phyloP scores from a whole-genome alignment of 2,797 vertebrate genomes.

The Melanotaenia nigrans region DNA sequence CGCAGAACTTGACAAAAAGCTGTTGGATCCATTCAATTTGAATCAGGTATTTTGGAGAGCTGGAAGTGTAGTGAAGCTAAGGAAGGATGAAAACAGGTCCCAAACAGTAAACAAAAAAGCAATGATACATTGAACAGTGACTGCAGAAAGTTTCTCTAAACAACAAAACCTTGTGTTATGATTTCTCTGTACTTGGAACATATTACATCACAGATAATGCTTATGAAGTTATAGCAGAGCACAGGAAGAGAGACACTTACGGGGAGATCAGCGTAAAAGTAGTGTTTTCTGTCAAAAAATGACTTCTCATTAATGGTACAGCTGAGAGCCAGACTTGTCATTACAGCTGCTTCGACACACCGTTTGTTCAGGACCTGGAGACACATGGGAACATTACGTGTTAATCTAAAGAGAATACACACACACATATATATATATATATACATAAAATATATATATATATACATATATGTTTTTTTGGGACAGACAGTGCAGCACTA shows the following conservation, averaged over 20 bases:
- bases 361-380: constrained; percentile 92
- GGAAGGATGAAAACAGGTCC: constrained; percentile 29
- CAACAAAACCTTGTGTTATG: no score
- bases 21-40: no score
- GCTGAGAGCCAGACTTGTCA: constrained; percentile 93
- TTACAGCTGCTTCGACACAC: constrained; percentile 96
- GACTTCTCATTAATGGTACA: constrained; percentile 95
- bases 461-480: no score
- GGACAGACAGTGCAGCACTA: neutral
- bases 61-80: constrained; percentile 8
- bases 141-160: constrained; percentile 1
- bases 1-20: no score
- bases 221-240: constrained; percentile 12
- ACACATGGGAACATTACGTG: constrained; percentile 46
- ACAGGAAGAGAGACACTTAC: constrained; percentile 83
- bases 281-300: constrained; percentile 98
- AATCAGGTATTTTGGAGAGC: neutral
- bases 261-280: constrained; percentile 98
- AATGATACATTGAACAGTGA: constrained; percentile 25
- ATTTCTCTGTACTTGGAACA: no score
- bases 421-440: no score
- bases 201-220: neutral
- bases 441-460: no score
- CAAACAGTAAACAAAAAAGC: constrained; percentile 16
- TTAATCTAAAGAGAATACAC: neutral